Conservation (phyloP, 1,140 invertebrate species). For the silkworm (Bombyx mori) region DNA sequence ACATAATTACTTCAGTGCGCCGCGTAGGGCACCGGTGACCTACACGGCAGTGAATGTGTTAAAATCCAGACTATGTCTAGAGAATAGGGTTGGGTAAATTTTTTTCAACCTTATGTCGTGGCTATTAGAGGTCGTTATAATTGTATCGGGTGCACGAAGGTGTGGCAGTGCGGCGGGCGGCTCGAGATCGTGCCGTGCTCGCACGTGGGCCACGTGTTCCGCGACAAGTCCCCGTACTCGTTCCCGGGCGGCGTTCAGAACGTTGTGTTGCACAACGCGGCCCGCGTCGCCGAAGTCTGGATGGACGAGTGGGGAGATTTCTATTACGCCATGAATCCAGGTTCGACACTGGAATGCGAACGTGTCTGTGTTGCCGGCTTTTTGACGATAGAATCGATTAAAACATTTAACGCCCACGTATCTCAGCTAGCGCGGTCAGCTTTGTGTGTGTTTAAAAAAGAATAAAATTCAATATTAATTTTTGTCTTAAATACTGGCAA, state of each 20-base stretch:
- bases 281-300: constrained; percentile 97
- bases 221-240: constrained; percentile 99
- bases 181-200: constrained; percentile 97
- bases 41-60: too few species aligned
- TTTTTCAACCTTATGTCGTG: neutral
- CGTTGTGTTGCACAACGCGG: constrained; percentile 96
- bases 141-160: constrained; percentile 73
- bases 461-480: neutral
- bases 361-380: constrained; percentile 17
- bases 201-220: constrained; percentile 98
- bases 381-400: constrained; percentile 3
- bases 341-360: constrained; percentile 73
- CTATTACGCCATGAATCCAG: constrained; percentile 98
- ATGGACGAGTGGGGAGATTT: constrained; percentile 99
- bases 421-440: neutral
- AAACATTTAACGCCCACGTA: neutral
- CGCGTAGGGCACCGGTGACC: too few species aligned
- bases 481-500: constrained; percentile 18
- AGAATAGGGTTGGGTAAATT: too few species aligned
- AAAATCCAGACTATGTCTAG: too few species aligned
- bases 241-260: constrained; percentile 98
- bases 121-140: neutral
- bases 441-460: neutral
- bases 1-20: too few species aligned
- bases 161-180: constrained; percentile 97